phyloP scores from a whole-genome alignment of 1,140 invertebrate genomes.

The Myzus persicae region DNA sequence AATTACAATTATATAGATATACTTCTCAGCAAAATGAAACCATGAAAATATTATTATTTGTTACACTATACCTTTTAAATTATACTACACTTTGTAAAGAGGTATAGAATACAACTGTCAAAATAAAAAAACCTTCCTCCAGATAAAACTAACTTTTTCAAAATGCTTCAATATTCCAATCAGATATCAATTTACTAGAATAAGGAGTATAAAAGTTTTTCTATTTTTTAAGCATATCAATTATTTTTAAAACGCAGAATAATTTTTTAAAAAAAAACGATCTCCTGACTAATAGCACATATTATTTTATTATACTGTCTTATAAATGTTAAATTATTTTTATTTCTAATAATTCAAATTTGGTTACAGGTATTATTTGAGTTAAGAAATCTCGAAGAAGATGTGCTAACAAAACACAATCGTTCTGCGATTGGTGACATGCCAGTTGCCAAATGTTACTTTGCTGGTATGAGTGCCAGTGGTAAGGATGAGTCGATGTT shows the following conservation, averaged over 20 bases:
- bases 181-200: background rate
- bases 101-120: background rate
- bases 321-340: background rate
- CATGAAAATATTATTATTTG: background rate
- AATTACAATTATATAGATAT: background rate
- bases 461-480: slow-evolving; percentile 70
- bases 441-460: slow-evolving; percentile 72
- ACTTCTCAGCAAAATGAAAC: background rate
- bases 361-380: slow-evolving; percentile 71
- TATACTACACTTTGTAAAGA: background rate
- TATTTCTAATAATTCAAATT: background rate
- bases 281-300: background rate
- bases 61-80: background rate
- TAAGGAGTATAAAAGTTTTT: background rate
- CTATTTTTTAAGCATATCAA: background rate
- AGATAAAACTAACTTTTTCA: background rate
- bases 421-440: slow-evolving; percentile 69
- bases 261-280: background rate
- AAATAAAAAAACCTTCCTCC: background rate
- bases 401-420: slow-evolving; percentile 63
- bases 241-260: background rate
- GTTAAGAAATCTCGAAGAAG: slow-evolving; percentile 68
- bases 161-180: background rate
- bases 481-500: slow-evolving; percentile 72
- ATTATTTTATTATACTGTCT: background rate